Base-by-base conservation (phyloP, 2,888 invertebrate species). In the Drosophila dives region DNA sequence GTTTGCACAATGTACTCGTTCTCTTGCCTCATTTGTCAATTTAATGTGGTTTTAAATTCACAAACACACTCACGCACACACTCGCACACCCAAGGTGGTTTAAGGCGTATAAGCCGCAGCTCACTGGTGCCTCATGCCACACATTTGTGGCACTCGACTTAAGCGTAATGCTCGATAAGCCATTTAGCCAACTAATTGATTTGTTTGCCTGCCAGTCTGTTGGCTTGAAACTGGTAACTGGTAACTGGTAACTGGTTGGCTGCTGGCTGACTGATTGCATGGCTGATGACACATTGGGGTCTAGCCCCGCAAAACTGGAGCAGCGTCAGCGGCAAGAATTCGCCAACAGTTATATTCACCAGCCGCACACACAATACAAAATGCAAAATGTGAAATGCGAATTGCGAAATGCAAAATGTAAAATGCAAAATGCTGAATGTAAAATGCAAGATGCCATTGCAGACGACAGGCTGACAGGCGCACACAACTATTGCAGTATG, bases 201-300 rank as follows among this genome's bases (percentile, higher is more conserved):
- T 68, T 80, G 80, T 66, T 73, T 77, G 61, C 65, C 48, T 32
- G 38, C n/a, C 26, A 42, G 45, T 29, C 29, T 29, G 29, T 29
- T 29, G 29, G 29, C 61, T 55, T 64, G 50, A 23, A 40, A 45
- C 33, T 38, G 63, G 23, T 23, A 34, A 36, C 33, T 38, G 63
- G 23, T 23, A 34, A 34, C 40, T 42, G 54, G 33, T 42, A 33
- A 32, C 20, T 32, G 56, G 45, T 42, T 53, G 55, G 29, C 53
- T 23, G 26, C 29, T 40, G 40, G 66, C 70, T 80, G 80, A 80
- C 75, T 82, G 83, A 80, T 80, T 80, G 64, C 83, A 75, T 66
- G 60, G 72, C 75, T 55, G 65, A 65, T 80, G 81, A 77, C 78
- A 81, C 81, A 81, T 81, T 79, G 66, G 74, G 79, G 81, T 81